Percentiles rank a stretch among this genome's conserved stretches.
Evolutionary conservation across 2,888 invertebrate species (phyloP).

Genomic region (Napeogenes sylphis): DNA sequence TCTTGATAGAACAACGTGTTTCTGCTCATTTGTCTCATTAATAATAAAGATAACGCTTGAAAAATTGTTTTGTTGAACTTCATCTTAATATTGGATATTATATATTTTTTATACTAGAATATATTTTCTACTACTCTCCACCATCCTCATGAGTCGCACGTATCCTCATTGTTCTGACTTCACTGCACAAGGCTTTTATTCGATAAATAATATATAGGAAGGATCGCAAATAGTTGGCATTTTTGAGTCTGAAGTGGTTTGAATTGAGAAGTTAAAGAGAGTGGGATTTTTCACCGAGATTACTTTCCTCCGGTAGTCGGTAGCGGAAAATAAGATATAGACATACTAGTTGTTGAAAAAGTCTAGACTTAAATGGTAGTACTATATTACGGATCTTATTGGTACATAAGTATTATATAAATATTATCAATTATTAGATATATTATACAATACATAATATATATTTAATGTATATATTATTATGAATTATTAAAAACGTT

Average conservation of each 20-base stretch:
- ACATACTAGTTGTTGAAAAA: neutral
- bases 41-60: too few relatives aligned
- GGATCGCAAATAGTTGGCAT: slow-evolving; percentile 44
- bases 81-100: too few relatives aligned
- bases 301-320: slow-evolving; percentile 28
- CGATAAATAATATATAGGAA: slow-evolving; percentile 52
- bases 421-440: too few relatives aligned
- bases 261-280: slow-evolving; percentile 56
- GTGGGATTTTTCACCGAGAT: slow-evolving; percentile 31
- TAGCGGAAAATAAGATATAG: neutral
- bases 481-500: too few relatives aligned
- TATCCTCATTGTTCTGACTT: slow-evolving; percentile 21
- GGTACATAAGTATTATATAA: too few relatives aligned
- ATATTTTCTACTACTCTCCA: neutral
- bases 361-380: neutral
- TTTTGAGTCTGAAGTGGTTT: slow-evolving; percentile 39
- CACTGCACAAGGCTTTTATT: slow-evolving; percentile 26
- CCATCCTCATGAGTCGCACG: slow-evolving; percentile 18
- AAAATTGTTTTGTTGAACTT: too few relatives aligned
- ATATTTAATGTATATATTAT: neutral
- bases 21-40: too few relatives aligned
- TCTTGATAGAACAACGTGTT: too few relatives aligned
- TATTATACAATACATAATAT: too few relatives aligned
- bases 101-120: neutral
- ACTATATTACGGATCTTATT: neutral